These are phyloP conservation scores for Dendrophyllia cribrosa DNA, from an alignment of 64 coral and sea anemone species.

Conservation along the genomic window DNA sequence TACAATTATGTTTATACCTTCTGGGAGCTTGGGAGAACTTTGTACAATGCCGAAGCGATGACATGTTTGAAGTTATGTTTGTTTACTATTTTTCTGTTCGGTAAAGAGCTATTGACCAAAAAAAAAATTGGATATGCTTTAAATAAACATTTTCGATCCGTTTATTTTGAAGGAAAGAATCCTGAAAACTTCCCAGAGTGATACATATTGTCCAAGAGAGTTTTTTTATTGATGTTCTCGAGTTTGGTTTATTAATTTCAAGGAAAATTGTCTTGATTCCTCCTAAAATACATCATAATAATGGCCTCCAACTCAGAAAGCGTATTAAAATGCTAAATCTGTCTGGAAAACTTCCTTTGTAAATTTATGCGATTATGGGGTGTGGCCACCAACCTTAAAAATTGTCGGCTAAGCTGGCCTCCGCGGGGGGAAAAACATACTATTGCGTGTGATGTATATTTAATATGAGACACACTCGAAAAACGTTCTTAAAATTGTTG, in stretches of 20 bases:
- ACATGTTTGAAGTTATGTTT: neutral
- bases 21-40: neutral
- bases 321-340: conserved; percentile 16
- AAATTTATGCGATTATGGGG: neutral
- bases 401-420: too few species aligned
- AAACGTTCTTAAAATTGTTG: neutral
- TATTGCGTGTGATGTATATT: too few species aligned
- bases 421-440: too few species aligned
- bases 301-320: neutral
- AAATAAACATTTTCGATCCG: neutral
- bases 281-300: neutral
- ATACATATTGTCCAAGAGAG: neutral
- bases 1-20: neutral
- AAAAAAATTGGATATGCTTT: neutral
- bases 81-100: neutral
- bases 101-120: neutral
- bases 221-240: neutral
- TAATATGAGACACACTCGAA: too few species aligned
- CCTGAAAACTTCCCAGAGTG: neutral
- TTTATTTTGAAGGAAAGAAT: neutral
- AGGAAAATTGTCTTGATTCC: neutral
- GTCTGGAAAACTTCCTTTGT: conserved; percentile 10
- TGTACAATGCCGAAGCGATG: neutral
- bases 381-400: neutral
- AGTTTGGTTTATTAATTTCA: neutral